Evolutionary conservation across 1,140 invertebrate genomes (phyloP).

Genomic region (Diuraphis noxia): DNA sequence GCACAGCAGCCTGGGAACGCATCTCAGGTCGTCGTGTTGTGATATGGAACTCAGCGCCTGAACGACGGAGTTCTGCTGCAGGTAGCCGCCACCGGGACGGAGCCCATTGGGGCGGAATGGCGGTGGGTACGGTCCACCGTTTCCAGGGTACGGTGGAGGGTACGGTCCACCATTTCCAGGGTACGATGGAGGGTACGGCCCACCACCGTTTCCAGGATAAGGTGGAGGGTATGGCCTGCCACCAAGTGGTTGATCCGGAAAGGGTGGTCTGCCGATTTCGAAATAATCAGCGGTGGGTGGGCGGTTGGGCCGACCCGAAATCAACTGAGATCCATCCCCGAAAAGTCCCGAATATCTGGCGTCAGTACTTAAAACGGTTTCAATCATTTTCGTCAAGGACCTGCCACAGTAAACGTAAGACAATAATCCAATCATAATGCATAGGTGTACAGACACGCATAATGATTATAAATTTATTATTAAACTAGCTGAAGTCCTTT

Average conservation of each 20-base stretch:
- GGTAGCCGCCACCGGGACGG: conserved; percentile 30
- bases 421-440: neutral
- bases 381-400: conserved; percentile 22
- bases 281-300: neutral
- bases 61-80: conserved; percentile 59
- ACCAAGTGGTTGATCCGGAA: neutral
- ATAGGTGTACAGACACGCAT: neutral
- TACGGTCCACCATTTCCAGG: neutral
- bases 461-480: neutral
- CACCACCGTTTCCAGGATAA: neutral
- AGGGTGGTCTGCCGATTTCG: neutral
- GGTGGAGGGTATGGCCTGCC: neutral
- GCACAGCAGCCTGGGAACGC: conserved; percentile 76
- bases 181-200: neutral
- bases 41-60: conserved; percentile 72
- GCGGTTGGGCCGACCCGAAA: neutral
- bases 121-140: neutral
- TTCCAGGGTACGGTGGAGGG: neutral
- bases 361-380: neutral
- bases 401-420: neutral
- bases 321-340: neutral
- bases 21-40: conserved; percentile 74
- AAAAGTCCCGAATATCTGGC: neutral
- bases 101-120: conserved; percentile 13
- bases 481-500: accelerated